phyloP scores from a whole-genome alignment of 2,113 vertebrate genomes.

The Grantiella picta region DNA sequence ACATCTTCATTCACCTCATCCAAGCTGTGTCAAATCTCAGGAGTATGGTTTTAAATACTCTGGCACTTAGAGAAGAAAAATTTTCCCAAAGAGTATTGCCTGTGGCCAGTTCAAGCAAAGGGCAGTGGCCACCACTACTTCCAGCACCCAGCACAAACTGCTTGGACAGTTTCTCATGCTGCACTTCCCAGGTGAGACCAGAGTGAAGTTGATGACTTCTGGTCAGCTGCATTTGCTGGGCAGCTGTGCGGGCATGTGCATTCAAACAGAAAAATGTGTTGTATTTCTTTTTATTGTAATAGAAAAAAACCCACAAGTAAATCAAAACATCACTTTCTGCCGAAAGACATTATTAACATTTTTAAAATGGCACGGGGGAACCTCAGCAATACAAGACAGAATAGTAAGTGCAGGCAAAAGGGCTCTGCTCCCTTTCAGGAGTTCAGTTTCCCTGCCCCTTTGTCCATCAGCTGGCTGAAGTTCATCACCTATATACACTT shows the following conservation, averaged over 20 bases:
- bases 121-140: not conserved
- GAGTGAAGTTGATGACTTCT: not conserved
- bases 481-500: not conserved
- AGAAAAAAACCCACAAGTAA: slow-evolving; percentile 60
- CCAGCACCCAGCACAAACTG: not conserved
- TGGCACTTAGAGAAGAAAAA: not conserved
- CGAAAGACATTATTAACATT: slow-evolving; percentile 57
- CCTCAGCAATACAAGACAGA: slow-evolving; percentile 39
- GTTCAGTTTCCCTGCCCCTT: not conserved
- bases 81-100: not conserved
- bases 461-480: not conserved
- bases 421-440: not conserved
- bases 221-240: not conserved
- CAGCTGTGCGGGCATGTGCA: not conserved
- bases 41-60: not conserved
- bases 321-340: slow-evolving; percentile 57
- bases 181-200: not conserved
- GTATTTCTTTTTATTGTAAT: slow-evolving; percentile 73
- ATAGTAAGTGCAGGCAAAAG: not conserved
- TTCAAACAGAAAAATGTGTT: not conserved
- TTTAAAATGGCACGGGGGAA: slow-evolving; percentile 48
- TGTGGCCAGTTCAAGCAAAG: not conserved
- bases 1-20: not conserved
- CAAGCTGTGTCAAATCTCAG: not conserved
- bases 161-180: not conserved